Evolutionary conservation across 2,888 invertebrate species (phyloP), one percentile per base, ranked within the genome.

Genomic region (Cephonodes hylas): DNA sequence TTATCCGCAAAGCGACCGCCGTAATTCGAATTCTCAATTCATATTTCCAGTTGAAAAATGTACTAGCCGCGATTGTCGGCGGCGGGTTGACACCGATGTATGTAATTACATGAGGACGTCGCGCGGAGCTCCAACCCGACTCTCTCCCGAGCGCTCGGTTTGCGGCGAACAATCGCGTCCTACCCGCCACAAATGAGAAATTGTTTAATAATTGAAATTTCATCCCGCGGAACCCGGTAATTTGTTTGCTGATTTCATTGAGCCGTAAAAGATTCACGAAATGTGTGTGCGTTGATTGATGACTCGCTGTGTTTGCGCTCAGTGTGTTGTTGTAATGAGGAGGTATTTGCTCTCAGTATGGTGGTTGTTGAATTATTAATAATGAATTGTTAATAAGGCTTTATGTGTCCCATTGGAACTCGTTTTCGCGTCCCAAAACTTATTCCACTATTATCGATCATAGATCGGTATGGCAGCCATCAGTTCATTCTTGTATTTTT

Each of bases 201-300:
- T 63, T 61, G 64, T 63, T 63, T 62, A 63, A 66, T 64, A 68
- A 66, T 66, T 66, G 61, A 56, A 56, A 63, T 65, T 64, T 65
- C 61, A 66, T 65, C 57, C 57, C 57, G 59, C 18, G 31, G 15
- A 22, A 15, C 25, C 23, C 20, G 42, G 42, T 57, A 59, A 58
- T 63, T 63, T 63, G 61, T 25, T 62, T 53, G 42, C 59, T 38
- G 46, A 46, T 27, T 57, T 63, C 60, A 63, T 64, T 65, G 61
- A 45, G 10, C 48, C 42, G 60, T 48, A 53, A 60, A 57, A 42
- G 42, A 27, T 48, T 31, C 25, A 18, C 27, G 34, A 45, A 56
- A 42, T 59, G 46, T 38, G 25, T 48, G 25, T 46, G 6, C 15
- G 25, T 15, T 38, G 38, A 57, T 3, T 57, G 38, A 38, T 22